Evolutionary conservation across 2,113 vertebrate species (phyloP), one percentile per base, ranked within the genome.

Genomic region (Brachyhypopomus occidentalis): DNA sequence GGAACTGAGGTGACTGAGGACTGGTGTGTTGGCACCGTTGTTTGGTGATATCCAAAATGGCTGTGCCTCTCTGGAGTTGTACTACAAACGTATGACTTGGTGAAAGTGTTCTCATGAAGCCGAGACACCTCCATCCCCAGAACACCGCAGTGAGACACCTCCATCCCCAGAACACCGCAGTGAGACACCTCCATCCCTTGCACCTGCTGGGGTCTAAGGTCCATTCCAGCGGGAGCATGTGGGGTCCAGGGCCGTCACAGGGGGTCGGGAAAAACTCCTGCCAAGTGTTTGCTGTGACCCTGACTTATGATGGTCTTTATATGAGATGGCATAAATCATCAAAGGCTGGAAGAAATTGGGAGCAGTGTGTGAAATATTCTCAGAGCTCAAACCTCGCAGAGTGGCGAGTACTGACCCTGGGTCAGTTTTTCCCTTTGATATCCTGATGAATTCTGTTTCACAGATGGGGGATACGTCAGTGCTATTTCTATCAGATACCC

Each of bases 351-450:
- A 81, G 60, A 48, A 81, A 63, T 75, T 17, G 16, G 36, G 30
- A 30, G 41, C n/a, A 66, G 38, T 60, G 63, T 76, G 67, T 77
- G 80, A 82, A 77, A 77, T 72, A 19, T 62, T 62, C 36, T 41
- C 12, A 16, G 23, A 19, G 38, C 38, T 60, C 38, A 52, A 52
- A 52, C 45, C 8, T 14, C 9, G 3, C 45, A 52, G 45, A 52
- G 45, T 52, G 45, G 45, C 45, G 12, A 14, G 45, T 11, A 9
- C 41, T 48, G 45, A 14, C 45, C 45, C 12, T 1, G 45, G 45
- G 45, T 52, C 45, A 52, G 45, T 52, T 52, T 52, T 52, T 52
- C 45, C 45, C 45, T 52, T 52, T 52, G 45, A 52, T 52, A 52
- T 52, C 45, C 45, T 52, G 8, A 52, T 52, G 45, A 52, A 11